Base-by-base conservation (phyloP, 2,888 invertebrate genomes). In the Glaucopsyche alexis region DNA sequence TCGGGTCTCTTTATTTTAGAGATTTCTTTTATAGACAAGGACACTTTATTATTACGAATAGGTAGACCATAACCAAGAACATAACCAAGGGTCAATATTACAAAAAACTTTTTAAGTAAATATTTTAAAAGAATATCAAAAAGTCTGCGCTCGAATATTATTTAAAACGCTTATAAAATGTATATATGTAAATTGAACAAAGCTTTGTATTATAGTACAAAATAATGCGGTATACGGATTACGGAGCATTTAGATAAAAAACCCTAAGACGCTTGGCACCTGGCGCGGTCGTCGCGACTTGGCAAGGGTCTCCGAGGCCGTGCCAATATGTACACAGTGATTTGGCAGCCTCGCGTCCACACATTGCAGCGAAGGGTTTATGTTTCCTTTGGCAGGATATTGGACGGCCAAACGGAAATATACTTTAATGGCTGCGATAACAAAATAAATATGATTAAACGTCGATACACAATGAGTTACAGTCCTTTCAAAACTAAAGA, bases 311-410 rank as follows among this genome's bases (percentile, higher is more conserved):
- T 78, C 81, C 81, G 79, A 80, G 79, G 79, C 80, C 80, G 82
- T 85, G 82, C 82, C 83, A 83, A 84, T 80, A 78, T 80, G 81
- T 80, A 80, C 81, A 79, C 81, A 81, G 78, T 84, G 82, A 87
- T 85, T 90, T 90, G 89, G 89, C 89, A 88, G 78, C 83, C 80
- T 74, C 78, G 79, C 83, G 83, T 84, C 83, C 78, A 83, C 87
- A 84, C 85, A 83, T 84, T 83, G 81, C 83, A 80, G 79, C 80
- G 80, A 81, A 79, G 80, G 82, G 86, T 85, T 85, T 83, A 85
- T 82, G 81, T 81, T 82, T 82, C 79, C 82, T 81, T 83, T 84
- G 83, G 83, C 83, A 77, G 75, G 78, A 76, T 73, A 71, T 73
- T 72, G 67, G 72, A 71, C 50, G 55, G 67, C 72, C 29, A 29